phyloP scores from a whole-genome alignment of 1,140 invertebrate species.

The Palaemon carinicauda region DNA sequence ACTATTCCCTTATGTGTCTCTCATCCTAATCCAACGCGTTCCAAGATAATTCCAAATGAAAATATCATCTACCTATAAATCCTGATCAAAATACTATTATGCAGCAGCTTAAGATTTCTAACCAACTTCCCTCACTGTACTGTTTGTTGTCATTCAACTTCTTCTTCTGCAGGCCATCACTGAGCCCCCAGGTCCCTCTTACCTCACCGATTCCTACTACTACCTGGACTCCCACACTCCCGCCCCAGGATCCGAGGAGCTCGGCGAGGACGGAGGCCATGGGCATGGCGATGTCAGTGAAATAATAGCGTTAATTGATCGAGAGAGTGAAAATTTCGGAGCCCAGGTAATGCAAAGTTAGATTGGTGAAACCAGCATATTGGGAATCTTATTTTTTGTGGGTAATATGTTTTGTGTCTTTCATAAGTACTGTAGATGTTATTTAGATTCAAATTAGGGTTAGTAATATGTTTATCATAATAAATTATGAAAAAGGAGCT shows the following conservation, averaged over 20 bases:
- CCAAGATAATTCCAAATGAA: too few species aligned
- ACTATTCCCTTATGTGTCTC: too few species aligned
- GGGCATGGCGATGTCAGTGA: background rate
- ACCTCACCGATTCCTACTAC: conserved; percentile 47
- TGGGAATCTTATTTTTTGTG: background rate
- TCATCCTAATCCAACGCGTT: too few species aligned
- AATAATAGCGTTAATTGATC: background rate
- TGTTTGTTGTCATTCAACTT: background rate
- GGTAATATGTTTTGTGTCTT: too few species aligned
- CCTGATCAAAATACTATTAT: too few species aligned
- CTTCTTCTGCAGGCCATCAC: background rate
- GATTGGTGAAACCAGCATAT: background rate
- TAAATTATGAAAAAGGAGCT: too few species aligned
- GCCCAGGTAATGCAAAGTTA: background rate
- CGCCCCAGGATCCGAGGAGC: conserved; percentile 6
- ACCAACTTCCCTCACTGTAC: background rate
- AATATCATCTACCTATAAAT: too few species aligned
- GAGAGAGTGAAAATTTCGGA: conserved; percentile 23
- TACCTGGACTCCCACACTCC: conserved; percentile 35
- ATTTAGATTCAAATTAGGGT: too few species aligned
- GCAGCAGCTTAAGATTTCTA: background rate
- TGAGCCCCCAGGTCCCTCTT: conserved; percentile 24
- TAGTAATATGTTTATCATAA: too few species aligned
- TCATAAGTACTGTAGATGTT: too few species aligned
- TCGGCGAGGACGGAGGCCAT: background rate